These are phyloP conservation scores for Ophthalmolycus amberensis DNA, from an alignment of 2,113 vertebrate genomes.

Conservation along the genomic window DNA sequence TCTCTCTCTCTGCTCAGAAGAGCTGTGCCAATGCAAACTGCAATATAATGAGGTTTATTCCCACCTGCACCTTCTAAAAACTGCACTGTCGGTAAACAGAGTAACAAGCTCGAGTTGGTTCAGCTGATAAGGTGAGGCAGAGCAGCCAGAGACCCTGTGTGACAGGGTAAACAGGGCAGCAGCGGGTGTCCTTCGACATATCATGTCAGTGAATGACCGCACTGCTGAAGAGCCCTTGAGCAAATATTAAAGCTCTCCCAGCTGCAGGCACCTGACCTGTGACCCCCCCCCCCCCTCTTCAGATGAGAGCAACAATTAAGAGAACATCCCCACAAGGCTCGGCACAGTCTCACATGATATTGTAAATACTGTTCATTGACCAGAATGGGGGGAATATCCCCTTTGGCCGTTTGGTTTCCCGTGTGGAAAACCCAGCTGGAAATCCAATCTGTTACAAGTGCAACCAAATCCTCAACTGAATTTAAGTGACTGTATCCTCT, in stretches of 20 bases:
- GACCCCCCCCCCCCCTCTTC: slow-evolving; percentile 4
- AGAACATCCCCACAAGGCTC: slow-evolving; percentile 22
- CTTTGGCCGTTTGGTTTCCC: slow-evolving; percentile 20
- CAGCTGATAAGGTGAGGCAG: slow-evolving; percentile 34
- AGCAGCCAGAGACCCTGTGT: slow-evolving; percentile 13
- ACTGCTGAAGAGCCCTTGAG: slow-evolving; percentile 16
- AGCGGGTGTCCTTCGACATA: slow-evolving; percentile 33
- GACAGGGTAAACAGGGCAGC: neutral
- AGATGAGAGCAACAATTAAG: slow-evolving; percentile 4
- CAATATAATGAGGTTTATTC: slow-evolving; percentile 74
- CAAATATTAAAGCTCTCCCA: slow-evolving; percentile 15
- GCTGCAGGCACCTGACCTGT: slow-evolving; percentile 41
- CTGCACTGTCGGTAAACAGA: slow-evolving; percentile 61
- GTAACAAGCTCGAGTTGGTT: slow-evolving; percentile 37
- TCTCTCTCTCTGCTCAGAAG: slow-evolving; percentile 47
- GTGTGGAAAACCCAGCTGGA: slow-evolving; percentile 47
- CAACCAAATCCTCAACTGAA: slow-evolving; percentile 26
- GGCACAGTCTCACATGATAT: neutral
- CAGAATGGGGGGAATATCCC: slow-evolving; percentile 19
- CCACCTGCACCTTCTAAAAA: slow-evolving; percentile 70
- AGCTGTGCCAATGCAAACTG: slow-evolving; percentile 70
- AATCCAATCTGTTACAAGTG: slow-evolving; percentile 27
- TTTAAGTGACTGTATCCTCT: neutral
- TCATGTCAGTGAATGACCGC: slow-evolving; percentile 19
- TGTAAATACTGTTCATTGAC: slow-evolving; percentile 43